These are phyloP conservation scores for Eospalax fontanierii DNA, from an alignment of 2,797 vertebrate species.

Conservation along the genomic window DNA sequence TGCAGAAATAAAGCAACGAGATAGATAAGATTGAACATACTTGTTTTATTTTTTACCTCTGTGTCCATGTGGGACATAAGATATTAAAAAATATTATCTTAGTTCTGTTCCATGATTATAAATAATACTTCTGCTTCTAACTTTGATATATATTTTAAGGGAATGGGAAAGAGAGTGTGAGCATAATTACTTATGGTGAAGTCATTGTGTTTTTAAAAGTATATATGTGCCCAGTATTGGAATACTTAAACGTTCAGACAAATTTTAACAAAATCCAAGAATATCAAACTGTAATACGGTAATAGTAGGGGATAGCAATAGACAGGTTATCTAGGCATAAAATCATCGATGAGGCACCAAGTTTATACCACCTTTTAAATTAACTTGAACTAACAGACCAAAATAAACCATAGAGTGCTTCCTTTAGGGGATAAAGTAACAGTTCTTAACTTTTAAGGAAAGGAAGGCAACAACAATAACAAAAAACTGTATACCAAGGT, in stretches of 20 bases:
- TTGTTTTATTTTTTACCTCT: slow-evolving; percentile 9
- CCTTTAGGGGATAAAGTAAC: background rate
- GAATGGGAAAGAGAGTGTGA: slow-evolving; percentile 14
- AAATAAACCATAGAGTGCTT: background rate
- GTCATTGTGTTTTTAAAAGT: background rate
- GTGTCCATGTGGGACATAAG: background rate
- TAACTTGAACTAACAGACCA: background rate
- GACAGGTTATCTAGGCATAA: background rate
- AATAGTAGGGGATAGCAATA: background rate
- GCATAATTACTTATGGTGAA: slow-evolving; percentile 21
- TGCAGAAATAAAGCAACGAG: slow-evolving; percentile 42
- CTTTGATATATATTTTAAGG: slow-evolving; percentile 37
- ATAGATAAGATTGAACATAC: slow-evolving; percentile 2
- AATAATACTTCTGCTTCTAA: background rate
- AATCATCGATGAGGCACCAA: background rate
- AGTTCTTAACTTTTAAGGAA: background rate
- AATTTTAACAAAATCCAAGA: background rate
- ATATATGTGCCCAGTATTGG: background rate
- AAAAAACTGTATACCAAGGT: background rate
- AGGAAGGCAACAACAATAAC: background rate
- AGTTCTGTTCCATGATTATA: slow-evolving; percentile 31
- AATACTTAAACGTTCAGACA: background rate
- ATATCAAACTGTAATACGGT: background rate
- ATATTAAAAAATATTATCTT: slow-evolving; percentile 58
- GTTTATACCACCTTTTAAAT: background rate